Conservation (phyloP, 2,888 invertebrate genomes). For the Lissonota sp. region DNA sequence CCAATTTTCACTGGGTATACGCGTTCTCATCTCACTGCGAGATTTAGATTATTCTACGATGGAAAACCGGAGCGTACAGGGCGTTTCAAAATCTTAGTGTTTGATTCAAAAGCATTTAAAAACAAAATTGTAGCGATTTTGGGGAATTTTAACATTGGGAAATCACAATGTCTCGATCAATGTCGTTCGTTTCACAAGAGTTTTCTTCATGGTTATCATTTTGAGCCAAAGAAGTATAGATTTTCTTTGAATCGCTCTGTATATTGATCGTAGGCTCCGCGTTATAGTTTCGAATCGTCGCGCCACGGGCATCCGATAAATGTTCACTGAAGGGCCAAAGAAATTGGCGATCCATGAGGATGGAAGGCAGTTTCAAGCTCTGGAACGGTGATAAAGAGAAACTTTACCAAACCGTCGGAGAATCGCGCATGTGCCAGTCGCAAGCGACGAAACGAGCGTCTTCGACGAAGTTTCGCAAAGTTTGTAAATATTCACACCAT, state of each 20-base stretch:
- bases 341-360: constrained; percentile 36
- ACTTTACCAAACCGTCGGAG: constrained; percentile 46
- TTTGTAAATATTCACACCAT: constrained; percentile 15
- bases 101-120: constrained; percentile 65
- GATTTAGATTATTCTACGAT: constrained; percentile 67
- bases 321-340: constrained; percentile 38
- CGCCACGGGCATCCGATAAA: constrained; percentile 56
- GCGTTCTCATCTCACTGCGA: constrained; percentile 28
- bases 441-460: constrained; percentile 3
- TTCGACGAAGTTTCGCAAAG: constrained; percentile 29
- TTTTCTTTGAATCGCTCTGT: constrained; percentile 12
- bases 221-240: too few species aligned
- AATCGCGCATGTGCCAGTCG: constrained; percentile 2
- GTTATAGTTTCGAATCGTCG: constrained; percentile 55
- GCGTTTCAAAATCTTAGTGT: constrained; percentile 45
- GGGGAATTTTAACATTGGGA: background rate
- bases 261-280: constrained; percentile 6
- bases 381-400: constrained; percentile 59
- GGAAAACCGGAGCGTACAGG: constrained; percentile 20
- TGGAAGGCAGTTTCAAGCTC: constrained; percentile 36
- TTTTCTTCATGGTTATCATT: background rate
- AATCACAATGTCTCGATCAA: background rate
- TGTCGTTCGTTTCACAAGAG: background rate
- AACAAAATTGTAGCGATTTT: background rate
- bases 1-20: constrained; percentile 53